phyloP scores from a whole-genome alignment of 2,888 invertebrate genomes.

The Sepioteuthis lessoniana region DNA sequence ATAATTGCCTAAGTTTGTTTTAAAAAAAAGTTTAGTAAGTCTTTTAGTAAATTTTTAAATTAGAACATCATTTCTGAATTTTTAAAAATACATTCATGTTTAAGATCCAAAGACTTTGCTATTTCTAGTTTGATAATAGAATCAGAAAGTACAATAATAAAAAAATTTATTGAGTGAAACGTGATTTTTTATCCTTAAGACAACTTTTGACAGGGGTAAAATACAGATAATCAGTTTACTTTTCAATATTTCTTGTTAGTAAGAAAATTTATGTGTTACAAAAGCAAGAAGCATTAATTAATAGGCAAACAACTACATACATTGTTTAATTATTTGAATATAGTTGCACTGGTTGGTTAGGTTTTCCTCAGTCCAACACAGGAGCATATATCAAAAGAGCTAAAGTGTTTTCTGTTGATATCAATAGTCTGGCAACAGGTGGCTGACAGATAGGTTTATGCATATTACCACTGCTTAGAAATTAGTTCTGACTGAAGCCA shows the following conservation, averaged over 20 bases:
- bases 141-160: no score
- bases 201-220: not conserved
- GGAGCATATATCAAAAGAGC: not conserved
- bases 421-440: not conserved
- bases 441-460: not conserved
- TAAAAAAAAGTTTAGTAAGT: no score
- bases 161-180: no score
- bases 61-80: no score
- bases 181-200: not conserved
- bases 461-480: not conserved
- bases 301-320: not conserved
- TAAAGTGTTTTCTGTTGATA: not conserved
- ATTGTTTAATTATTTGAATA: not conserved
- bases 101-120: no score
- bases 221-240: not conserved
- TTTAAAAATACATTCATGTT: no score
- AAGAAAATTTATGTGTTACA: not conserved
- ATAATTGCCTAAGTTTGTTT: no score
- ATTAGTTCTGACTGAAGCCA: no score
- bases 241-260: not conserved
- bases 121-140: no score
- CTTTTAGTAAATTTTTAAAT: no score
- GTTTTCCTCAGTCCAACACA: not conserved
- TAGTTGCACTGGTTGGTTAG: not conserved
- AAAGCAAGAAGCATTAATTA: not conserved